phyloP scores from a whole-genome alignment of 2,797 vertebrate species.

The Tenualosa thibaudeaui region DNA sequence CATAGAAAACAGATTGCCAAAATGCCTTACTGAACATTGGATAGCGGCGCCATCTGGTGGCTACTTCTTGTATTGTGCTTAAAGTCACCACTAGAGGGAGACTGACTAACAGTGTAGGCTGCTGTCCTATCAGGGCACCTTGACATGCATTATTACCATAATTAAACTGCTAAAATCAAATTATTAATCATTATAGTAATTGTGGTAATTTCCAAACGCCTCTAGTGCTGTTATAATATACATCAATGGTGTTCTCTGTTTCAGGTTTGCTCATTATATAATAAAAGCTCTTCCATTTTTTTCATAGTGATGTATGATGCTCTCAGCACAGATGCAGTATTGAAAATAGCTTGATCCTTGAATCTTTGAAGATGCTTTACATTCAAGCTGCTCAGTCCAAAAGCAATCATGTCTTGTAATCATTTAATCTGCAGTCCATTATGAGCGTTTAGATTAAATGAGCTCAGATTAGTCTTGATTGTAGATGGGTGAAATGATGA shows the following conservation, averaged over 20 bases:
- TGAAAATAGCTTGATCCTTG: background rate
- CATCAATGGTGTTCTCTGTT: background rate
- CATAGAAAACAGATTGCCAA: background rate
- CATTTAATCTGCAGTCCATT: background rate
- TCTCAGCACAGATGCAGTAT: background rate
- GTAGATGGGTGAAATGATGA: background rate
- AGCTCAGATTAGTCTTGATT: background rate
- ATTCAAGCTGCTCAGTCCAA: background rate
- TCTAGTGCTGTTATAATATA: background rate
- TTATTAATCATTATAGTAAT: conserved; percentile 10
- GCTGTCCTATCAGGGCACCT: background rate
- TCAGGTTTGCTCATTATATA: background rate
- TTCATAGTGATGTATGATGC: background rate
- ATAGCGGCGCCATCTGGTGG: conserved; percentile 49
- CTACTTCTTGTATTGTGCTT: conserved; percentile 9
- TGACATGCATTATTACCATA: background rate
- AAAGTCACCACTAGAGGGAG: conserved; percentile 8
- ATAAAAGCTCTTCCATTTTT: background rate
- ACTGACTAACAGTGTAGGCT: background rate
- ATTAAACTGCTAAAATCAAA: background rate
- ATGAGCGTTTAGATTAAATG: background rate
- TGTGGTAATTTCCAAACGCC: background rate
- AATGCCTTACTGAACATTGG: conserved; percentile 3
- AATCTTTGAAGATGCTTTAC: background rate
- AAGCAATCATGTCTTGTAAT: background rate